Evolutionary conservation across 92 coral and sea anemone species (phyloP), one percentile per base, ranked within the genome.

Genomic region (Phenganax marumi): DNA sequence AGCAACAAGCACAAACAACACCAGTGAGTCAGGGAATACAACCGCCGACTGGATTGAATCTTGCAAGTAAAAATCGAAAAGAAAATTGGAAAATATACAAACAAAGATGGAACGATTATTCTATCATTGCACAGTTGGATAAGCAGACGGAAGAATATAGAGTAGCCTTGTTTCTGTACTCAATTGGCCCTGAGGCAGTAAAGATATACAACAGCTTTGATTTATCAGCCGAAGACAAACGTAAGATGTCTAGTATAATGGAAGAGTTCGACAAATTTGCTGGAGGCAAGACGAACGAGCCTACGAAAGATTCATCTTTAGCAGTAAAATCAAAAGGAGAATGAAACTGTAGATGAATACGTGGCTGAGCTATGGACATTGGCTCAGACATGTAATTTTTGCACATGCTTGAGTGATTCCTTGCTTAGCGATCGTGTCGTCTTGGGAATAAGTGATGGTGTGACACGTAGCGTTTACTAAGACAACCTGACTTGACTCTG

Each of bases 61-160:
- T 79, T 50, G 11, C 73, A 43, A 24, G 70, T 8, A 74, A 74
- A 39, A 22, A 76, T 18, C 76, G 62, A 24, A 75, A 75, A 0
- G 83, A 52, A 2, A 88, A 85, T 33, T 88, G 91, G 91, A 85
- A 85, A 65, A 79, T 70, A 8, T 85, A 85, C 84, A 88, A 88
- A 5, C 91, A 85, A 23, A 68, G 77, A 70, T 88, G 91, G 91
- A 63, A 75, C 4, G 76, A 88, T 66, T 88, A 85, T 57, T 54
- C 84, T 48, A 80, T 85, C 26, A 83, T 81, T 0, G 56, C 91
- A 7, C 75, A 86, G 21, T 84, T 88, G 0, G 53, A 73, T 12
- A 81, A 16, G 63, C 84, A 88, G 43, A 52, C 84, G 4, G 91
- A 88, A 23, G 89, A 88, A n/a, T 88, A 80, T 26, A 73, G 89